Percentiles rank a stretch among this genome's conserved stretches.
Evolutionary conservation across 2,888 invertebrate species (phyloP).

Genomic region (Pollenia angustigena): DNA sequence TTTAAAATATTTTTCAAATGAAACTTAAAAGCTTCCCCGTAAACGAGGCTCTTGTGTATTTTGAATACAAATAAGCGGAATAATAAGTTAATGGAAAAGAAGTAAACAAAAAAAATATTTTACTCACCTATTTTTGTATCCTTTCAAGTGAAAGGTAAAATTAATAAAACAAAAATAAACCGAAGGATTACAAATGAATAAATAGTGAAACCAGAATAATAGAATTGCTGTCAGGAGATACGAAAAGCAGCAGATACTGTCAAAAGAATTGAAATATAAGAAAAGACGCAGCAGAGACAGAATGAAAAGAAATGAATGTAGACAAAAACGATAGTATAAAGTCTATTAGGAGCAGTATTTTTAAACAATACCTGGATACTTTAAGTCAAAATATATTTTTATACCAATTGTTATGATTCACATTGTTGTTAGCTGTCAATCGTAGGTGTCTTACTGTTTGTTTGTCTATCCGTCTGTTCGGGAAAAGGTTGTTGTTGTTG

Average conservation of each 20-base stretch:
- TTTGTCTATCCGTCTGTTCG: too few relatives aligned
- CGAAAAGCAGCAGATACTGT: not conserved
- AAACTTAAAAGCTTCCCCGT: too few relatives aligned
- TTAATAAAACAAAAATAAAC: constrained; percentile 33
- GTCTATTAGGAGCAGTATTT: not conserved
- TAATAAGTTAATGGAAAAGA: constrained; percentile 12
- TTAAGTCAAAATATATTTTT: constrained; percentile 37
- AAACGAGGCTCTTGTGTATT: not conserved
- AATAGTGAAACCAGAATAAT: constrained; percentile 34
- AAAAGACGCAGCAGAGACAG: not conserved
- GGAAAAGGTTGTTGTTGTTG: too few relatives aligned
- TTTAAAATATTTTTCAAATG: too few relatives aligned
- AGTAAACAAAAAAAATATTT: not conserved
- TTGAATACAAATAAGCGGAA: not conserved
- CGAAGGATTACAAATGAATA: constrained; percentile 53
- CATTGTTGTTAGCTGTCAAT: constrained; percentile 46
- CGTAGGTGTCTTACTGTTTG: not conserved
- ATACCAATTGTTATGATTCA: constrained; percentile 39
- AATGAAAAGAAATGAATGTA: not conserved
- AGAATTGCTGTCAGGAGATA: constrained; percentile 19
- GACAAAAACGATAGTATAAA: not conserved
- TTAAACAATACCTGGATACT: constrained; percentile 12
- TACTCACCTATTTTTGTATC: not conserved
- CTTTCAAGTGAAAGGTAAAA: constrained; percentile 13
- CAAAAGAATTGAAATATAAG: constrained; percentile 19